phyloP scores from a whole-genome alignment of 2,113 vertebrate species.

The Brachionichthys hirsutus region DNA sequence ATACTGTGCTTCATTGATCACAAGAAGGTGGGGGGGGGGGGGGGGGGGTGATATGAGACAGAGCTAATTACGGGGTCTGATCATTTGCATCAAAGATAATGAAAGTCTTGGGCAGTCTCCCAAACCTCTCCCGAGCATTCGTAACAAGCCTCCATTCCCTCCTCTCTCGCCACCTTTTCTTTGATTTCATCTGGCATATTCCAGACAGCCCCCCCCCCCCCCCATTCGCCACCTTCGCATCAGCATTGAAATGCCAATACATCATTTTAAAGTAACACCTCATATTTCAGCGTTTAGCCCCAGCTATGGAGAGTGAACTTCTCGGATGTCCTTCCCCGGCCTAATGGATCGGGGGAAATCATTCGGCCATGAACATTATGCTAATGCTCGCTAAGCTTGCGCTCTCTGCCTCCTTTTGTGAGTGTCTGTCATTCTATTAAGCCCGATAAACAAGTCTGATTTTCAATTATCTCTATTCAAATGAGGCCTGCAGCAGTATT shows the following conservation, averaged over 20 bases:
- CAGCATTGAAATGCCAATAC: slow-evolving; percentile 61
- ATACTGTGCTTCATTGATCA: slow-evolving; percentile 65
- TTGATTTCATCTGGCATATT: slow-evolving; percentile 48
- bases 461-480: slow-evolving; percentile 79
- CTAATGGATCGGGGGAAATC: slow-evolving; percentile 72
- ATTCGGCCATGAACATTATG: slow-evolving; percentile 74
- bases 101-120: slow-evolving; percentile 77
- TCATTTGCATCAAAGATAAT: slow-evolving; percentile 79
- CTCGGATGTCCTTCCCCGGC: slow-evolving; percentile 67
- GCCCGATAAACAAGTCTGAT: slow-evolving; percentile 78
- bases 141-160: slow-evolving; percentile 18
- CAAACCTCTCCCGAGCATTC: slow-evolving; percentile 68
- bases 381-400: slow-evolving; percentile 70
- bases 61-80: slow-evolving; percentile 76
- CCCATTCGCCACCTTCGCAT: slow-evolving; percentile 16
- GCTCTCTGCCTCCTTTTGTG: slow-evolving; percentile 71
- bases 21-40: slow-evolving; percentile 42
- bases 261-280: slow-evolving; percentile 65
- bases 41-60: slow-evolving; percentile 62
- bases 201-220: slow-evolving; percentile 27
- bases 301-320: slow-evolving; percentile 70
- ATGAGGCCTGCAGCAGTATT: slow-evolving; percentile 71
- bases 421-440: slow-evolving; percentile 77
- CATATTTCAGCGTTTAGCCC: slow-evolving; percentile 65
- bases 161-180: slow-evolving; percentile 27